A percentile compares a stretch with the other conserved stretches of the same genome.
These are phyloP conservation scores for Arrhamphus sclerolepis DNA, from an alignment of 2,797 vertebrate species.

Conservation along the genomic window DNA sequence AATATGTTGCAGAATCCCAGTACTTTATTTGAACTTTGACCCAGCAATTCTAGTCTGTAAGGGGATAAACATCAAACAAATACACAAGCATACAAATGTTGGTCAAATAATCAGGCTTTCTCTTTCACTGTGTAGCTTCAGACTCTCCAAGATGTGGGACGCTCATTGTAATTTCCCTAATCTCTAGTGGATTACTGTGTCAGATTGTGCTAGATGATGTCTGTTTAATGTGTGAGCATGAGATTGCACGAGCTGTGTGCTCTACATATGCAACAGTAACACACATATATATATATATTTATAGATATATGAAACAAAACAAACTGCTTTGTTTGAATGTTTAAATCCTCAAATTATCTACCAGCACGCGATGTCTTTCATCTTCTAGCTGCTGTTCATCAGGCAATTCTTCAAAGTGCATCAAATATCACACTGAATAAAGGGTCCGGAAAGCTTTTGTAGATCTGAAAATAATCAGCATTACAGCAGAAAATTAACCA, in stretches of 20 bases:
- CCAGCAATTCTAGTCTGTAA: not conserved
- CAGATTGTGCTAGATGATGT: slow-evolving; percentile 26
- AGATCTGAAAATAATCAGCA: slow-evolving; percentile 27
- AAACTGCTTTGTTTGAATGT: slow-evolving; percentile 17
- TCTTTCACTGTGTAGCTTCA: not conserved
- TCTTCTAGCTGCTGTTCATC: slow-evolving; percentile 10
- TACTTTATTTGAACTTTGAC: not conserved
- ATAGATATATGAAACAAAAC: slow-evolving; percentile 3
- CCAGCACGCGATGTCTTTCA: slow-evolving; percentile 9
- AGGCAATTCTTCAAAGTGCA: slow-evolving; percentile 26
- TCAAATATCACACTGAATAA: slow-evolving; percentile 14
- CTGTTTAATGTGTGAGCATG: slow-evolving; percentile 1
- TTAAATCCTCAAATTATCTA: slow-evolving; percentile 16
- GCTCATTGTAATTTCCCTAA: slow-evolving; percentile 40
- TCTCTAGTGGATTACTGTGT: slow-evolving; percentile 39
- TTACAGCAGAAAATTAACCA: slow-evolving; percentile 18
- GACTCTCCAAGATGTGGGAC: slow-evolving; percentile 16
- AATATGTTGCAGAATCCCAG: not conserved
- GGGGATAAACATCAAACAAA: slow-evolving; percentile 1
- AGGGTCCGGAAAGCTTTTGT: slow-evolving; percentile 21
- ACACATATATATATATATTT: too few species aligned
- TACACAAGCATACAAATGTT: not conserved
- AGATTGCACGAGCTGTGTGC: not conserved
- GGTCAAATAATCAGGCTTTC: slow-evolving; percentile 4
- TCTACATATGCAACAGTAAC: slow-evolving; percentile 6